A percentile compares a stretch with the other conserved stretches of the same genome.
Evolutionary conservation across 1,140 invertebrate species (phyloP).

Genomic region (Adoxophyes honmai): DNA sequence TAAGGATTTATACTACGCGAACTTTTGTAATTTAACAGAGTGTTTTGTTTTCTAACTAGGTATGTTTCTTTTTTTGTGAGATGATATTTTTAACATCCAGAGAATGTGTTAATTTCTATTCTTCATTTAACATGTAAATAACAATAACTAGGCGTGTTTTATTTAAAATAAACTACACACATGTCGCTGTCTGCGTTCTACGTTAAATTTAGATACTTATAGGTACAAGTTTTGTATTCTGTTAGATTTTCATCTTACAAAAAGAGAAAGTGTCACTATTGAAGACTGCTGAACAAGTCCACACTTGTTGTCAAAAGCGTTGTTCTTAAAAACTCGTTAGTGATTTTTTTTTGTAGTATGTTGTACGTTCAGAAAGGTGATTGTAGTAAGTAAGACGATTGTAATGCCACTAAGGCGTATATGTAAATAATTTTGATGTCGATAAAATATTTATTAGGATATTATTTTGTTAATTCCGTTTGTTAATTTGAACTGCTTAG

Average conservation of each 20-base stretch:
- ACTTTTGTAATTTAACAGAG: background rate
- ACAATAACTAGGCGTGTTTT: too few relatives aligned
- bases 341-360: constrained; percentile 12
- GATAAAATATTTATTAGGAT: constrained; percentile 40
- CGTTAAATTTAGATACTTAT: too few relatives aligned
- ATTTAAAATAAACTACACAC: too few relatives aligned
- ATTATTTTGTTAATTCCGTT: constrained; percentile 44
- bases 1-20: constrained; percentile 6
- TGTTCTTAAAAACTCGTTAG: constrained; percentile 5
- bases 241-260: too few relatives aligned
- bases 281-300: background rate
- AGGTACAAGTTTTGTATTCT: too few relatives aligned
- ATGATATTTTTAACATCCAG: too few relatives aligned
- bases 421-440: constrained; percentile 61
- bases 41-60: constrained; percentile 1
- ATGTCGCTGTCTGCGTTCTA: too few relatives aligned
- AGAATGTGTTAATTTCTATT: too few relatives aligned
- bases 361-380: constrained; percentile 24
- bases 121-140: too few relatives aligned
- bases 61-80: too few relatives aligned
- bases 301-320: constrained; percentile 2
- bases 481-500: constrained; percentile 55
- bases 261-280: too few relatives aligned
- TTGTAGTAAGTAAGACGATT: constrained; percentile 48
- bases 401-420: constrained; percentile 45